These are phyloP conservation scores for Colletes collaris DNA, from an alignment of 2,888 invertebrate species.

Conservation along the genomic window DNA sequence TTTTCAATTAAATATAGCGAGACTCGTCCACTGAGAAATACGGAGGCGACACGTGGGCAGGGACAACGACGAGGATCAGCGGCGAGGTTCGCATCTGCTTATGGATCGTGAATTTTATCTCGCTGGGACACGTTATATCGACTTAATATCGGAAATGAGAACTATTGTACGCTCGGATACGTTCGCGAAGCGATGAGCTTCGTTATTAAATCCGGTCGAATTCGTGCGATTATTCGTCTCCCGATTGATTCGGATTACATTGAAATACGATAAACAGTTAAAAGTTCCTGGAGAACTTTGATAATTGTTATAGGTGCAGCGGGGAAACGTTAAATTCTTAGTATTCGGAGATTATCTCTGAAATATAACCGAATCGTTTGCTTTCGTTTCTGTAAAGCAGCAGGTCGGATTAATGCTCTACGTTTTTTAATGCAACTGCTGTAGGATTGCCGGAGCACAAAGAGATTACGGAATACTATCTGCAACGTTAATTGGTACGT, in stretches of 20 bases:
- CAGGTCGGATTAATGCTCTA: neutral
- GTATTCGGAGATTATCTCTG: neutral
- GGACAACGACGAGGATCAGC: constrained; percentile 35
- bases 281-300: too few relatives aligned
- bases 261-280: too few relatives aligned
- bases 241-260: neutral
- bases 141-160: neutral
- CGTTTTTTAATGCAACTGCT: neutral
- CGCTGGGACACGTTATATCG: neutral
- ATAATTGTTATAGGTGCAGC: too few relatives aligned
- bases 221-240: neutral
- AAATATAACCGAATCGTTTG: neutral
- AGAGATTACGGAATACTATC: neutral
- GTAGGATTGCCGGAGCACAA: neutral
- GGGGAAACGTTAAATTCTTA: neutral
- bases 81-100: neutral
- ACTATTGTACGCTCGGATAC: neutral
- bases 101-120: constrained; percentile 20
- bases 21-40: constrained; percentile 58
- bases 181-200: neutral
- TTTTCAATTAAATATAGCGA: constrained; percentile 69
- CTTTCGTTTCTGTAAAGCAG: neutral
- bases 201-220: neutral
- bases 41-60: constrained; percentile 8
- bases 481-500: neutral